phyloP scores from a whole-genome alignment of 37 sponge, comb jelly and placozoan genomes.

The Corticium candelabrum region DNA sequence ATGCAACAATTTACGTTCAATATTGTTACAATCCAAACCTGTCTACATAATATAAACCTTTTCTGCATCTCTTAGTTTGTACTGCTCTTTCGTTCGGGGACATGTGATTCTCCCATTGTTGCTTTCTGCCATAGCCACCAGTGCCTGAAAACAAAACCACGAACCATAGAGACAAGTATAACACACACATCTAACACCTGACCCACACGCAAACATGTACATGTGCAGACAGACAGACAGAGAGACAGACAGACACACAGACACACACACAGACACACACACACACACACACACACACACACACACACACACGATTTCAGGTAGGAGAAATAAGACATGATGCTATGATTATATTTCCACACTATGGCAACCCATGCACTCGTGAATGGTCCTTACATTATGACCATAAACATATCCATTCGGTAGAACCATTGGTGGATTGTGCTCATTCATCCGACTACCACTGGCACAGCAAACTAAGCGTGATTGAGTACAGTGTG shows the following conservation, averaged over 20 bases:
- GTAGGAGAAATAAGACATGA: too few species aligned
- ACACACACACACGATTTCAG: background rate
- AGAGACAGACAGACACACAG: conserved; percentile 2
- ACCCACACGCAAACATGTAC: too few species aligned
- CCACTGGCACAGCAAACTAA: conserved; percentile 82
- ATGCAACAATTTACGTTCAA: too few species aligned
- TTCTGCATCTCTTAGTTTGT: conserved; percentile 58
- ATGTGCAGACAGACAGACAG: background rate
- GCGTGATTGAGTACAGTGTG: conserved; percentile 88
- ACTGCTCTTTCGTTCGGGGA: conserved; percentile 67
- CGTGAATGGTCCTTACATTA: conserved; percentile 29
- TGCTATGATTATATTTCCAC: too few species aligned
- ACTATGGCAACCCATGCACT: too few species aligned
- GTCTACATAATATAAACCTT: conserved; percentile 89
- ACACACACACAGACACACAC: conserved; percentile 14
- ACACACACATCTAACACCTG: background rate
- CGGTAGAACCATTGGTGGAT: conserved; percentile 88
- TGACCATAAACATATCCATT: conserved; percentile 96
- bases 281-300: conserved; percentile 10
- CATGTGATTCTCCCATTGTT: conserved; percentile 65
- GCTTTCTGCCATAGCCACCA: conserved; percentile 39
- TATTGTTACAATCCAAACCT: too few species aligned
- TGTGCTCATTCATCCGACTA: conserved; percentile 91
- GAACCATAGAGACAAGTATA: background rate
- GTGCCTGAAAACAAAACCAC: conserved; percentile 28